Percentiles rank a stretch among this genome's conserved stretches.
Conservation (phyloP, 2,888 invertebrate genomes). For the Polymixis lichenea region DNA sequence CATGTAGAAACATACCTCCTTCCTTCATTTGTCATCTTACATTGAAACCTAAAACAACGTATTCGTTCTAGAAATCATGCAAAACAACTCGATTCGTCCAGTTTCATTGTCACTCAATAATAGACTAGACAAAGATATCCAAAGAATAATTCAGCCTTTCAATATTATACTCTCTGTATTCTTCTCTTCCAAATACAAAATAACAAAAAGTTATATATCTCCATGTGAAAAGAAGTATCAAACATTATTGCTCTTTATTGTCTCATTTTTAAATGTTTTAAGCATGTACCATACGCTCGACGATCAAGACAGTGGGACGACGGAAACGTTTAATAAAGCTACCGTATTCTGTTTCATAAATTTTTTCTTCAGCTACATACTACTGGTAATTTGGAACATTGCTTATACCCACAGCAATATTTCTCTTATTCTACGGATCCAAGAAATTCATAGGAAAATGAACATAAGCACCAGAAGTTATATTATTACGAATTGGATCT, state of each 20-base stretch:
- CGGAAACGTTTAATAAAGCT: background rate
- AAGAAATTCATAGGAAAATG: background rate
- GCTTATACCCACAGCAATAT: background rate
- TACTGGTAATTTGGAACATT: conserved; percentile 6
- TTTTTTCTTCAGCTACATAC: background rate
- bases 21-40: too few species aligned
- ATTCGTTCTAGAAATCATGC: too few species aligned
- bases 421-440: conserved; percentile 16
- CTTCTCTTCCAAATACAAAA: conserved; percentile 20
- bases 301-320: background rate
- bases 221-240: conserved; percentile 7
- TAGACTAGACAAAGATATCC: background rate
- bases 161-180: conserved; percentile 3
- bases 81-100: background rate
- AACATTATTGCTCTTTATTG: background rate
- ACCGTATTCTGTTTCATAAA: background rate
- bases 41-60: too few species aligned
- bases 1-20: too few species aligned
- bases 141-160: conserved; percentile 14
- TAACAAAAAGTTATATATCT: background rate
- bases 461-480: background rate
- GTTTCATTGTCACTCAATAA: background rate
- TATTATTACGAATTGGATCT: background rate
- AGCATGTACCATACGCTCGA: background rate
- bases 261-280: background rate